Percentiles rank a stretch among this genome's conserved stretches.
Conservation (phyloP, 2,888 invertebrate genomes). For the Eristalinus aeneus region DNA sequence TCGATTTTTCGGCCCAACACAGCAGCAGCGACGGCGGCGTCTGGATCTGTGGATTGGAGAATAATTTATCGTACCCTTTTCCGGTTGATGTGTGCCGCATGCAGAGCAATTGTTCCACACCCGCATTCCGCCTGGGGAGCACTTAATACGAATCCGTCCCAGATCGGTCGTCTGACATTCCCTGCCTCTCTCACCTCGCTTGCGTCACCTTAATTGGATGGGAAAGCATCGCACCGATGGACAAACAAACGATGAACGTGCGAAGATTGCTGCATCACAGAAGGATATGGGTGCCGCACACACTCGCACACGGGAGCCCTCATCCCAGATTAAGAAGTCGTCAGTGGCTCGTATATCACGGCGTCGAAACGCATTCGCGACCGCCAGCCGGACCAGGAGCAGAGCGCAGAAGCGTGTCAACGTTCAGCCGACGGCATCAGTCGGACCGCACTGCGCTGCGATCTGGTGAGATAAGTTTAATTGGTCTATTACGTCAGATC, state of each 20-base stretch:
- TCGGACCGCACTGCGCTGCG: slow-evolving; percentile 44
- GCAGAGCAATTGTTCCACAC: slow-evolving; percentile 54
- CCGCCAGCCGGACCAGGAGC: slow-evolving; percentile 25
- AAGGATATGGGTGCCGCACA: slow-evolving; percentile 61
- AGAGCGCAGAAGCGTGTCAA: slow-evolving; percentile 53
- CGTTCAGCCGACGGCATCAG: slow-evolving; percentile 55
- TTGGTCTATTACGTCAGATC: slow-evolving; percentile 79
- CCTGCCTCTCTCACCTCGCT: neutral
- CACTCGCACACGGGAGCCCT: slow-evolving; percentile 1
- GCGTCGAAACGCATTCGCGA: slow-evolving; percentile 39
- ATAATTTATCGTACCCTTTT: slow-evolving; percentile 70
- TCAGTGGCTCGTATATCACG: slow-evolving; percentile 62
- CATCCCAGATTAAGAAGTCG: slow-evolving; percentile 63
- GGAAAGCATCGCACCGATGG: slow-evolving; percentile 51
- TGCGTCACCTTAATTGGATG: slow-evolving; percentile 59
- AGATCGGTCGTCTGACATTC: neutral
- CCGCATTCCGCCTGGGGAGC: slow-evolving; percentile 9
- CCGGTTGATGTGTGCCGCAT: slow-evolving; percentile 68
- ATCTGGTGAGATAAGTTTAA: slow-evolving; percentile 73
- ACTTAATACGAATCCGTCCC: slow-evolving; percentile 41
- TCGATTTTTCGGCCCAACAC: slow-evolving; percentile 61
- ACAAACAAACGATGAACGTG: slow-evolving; percentile 62
- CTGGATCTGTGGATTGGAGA: slow-evolving; percentile 60
- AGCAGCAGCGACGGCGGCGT: neutral
- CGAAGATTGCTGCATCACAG: slow-evolving; percentile 60